A percentile compares a stretch with the other conserved stretches of the same genome.
Conservation (phyloP, 2,888 invertebrate species). For the Mamestra brassicae region DNA sequence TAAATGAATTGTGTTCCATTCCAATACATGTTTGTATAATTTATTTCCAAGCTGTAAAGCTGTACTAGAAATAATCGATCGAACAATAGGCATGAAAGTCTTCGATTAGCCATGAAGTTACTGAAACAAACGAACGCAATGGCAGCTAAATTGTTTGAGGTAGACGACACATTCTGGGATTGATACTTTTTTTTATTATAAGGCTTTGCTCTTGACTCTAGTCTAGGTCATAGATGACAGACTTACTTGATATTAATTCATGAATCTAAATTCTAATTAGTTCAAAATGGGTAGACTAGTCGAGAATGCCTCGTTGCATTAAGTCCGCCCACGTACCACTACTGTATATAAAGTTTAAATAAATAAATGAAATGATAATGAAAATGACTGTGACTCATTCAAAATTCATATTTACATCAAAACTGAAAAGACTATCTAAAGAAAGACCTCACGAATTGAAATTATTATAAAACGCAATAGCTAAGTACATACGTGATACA, state of each 20-base stretch:
- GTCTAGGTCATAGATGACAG: too few species aligned
- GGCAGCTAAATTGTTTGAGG: conserved; percentile 5
- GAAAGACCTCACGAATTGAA: neutral
- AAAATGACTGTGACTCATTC: too few species aligned
- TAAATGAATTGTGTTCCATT: conserved; percentile 21
- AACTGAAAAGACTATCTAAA: too few species aligned
- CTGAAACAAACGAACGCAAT: conserved; percentile 26
- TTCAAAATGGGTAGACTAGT: too few species aligned
- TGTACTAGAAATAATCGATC: conserved; percentile 49
- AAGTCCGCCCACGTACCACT: too few species aligned
- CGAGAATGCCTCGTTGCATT: too few species aligned
- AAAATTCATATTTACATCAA: too few species aligned
- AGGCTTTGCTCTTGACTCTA: too few species aligned
- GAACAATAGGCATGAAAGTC: conserved; percentile 37
- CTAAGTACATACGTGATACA: neutral
- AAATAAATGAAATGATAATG: too few species aligned
- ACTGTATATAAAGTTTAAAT: too few species aligned
- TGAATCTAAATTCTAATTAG: neutral
- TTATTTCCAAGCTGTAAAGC: conserved; percentile 25
- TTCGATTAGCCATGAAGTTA: conserved; percentile 37
- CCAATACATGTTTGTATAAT: conserved; percentile 41
- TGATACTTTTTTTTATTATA: too few species aligned
- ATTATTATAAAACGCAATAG: conserved; percentile 12
- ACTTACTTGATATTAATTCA: neutral
- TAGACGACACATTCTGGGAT: neutral